Evolutionary conservation across 2,888 invertebrate genomes (phyloP), one percentile per base, ranked within the genome.

Genomic region (Cataglyphis albicans): DNA sequence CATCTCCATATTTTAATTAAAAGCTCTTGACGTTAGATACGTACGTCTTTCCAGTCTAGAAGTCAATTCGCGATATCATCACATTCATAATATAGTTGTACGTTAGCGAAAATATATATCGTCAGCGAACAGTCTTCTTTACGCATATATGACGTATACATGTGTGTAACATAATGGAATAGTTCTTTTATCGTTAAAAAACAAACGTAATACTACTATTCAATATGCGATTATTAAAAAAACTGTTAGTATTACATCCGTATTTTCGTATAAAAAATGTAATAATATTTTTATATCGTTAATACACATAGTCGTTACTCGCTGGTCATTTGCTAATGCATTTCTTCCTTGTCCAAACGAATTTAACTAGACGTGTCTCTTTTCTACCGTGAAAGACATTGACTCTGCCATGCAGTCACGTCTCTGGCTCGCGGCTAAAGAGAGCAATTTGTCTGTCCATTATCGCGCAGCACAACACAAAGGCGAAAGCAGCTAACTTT

Each of bases 1-100:
- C 92, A 94, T 94, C 93, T 94, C 92, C 93, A 93, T 93, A 93
- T 93, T 94, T 94, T 94, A 94, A 94, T 94, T 94, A 94, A 93
- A 93, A 91, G 91, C 91, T 84, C 89, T 92, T 86, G 89, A 76
- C 81, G 84, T 83, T 75, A 81, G 83, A 70, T 86, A 86, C 82
- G 85, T 76, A 59, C 70, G 81, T 85, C 75, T 80, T 68, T 81
- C 65, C 38, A 29, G 32, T 52, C 68, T 73, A 59, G 55, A 84
- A 87, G 85, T 89, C 87, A 82, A 86, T 86, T 87, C 84, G 83
- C 67, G 75, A 74, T 82, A 86, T 86, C 82, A 83, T 72, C 81
- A 74, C 74, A 44, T 74, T 61, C 59, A 12, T 72, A 59, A 80
- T 61, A 41, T 57, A 35, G 35, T 59, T 70, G 32, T 59, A 70